These are phyloP conservation scores for Catostylus mosaicus DNA, from an alignment of 30 jellyfish, hydroid and myxozoan genomes.

Conservation along the genomic window DNA sequence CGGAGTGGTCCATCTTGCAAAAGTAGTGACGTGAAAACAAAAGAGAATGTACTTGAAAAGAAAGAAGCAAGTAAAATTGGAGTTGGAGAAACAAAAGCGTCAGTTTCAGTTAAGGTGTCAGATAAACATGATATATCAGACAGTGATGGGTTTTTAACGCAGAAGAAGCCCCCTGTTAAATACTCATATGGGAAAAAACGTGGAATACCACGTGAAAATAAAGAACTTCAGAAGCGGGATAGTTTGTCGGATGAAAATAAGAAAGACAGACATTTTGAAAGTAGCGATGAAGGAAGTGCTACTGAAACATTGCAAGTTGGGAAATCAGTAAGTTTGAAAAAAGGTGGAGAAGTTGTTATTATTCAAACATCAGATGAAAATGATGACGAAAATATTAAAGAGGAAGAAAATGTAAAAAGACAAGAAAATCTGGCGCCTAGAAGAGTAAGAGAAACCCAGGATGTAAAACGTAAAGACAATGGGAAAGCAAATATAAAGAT, in stretches of 20 bases:
- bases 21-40: too few species aligned
- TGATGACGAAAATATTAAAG: background rate
- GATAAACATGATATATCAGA: background rate
- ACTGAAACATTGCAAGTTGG: background rate
- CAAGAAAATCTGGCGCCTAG: background rate
- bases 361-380: background rate
- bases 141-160: background rate
- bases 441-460: too few species aligned
- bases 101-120: background rate
- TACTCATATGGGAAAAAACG: background rate
- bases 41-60: background rate
- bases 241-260: background rate
- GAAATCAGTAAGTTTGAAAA: background rate
- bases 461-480: background rate
- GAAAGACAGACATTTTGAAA: background rate
- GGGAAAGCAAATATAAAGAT: background rate
- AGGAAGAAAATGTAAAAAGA: background rate
- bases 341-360: background rate
- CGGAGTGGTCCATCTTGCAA: too few species aligned
- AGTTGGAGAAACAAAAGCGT: background rate
- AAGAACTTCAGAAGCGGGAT: too few species aligned
- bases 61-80: background rate
- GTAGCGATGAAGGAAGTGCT: background rate
- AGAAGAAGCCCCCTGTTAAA: constrained; percentile 12
- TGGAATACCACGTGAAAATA: too few species aligned